phyloP scores from a whole-genome alignment of 2,888 invertebrate species.

The Tipula vernalis region DNA sequence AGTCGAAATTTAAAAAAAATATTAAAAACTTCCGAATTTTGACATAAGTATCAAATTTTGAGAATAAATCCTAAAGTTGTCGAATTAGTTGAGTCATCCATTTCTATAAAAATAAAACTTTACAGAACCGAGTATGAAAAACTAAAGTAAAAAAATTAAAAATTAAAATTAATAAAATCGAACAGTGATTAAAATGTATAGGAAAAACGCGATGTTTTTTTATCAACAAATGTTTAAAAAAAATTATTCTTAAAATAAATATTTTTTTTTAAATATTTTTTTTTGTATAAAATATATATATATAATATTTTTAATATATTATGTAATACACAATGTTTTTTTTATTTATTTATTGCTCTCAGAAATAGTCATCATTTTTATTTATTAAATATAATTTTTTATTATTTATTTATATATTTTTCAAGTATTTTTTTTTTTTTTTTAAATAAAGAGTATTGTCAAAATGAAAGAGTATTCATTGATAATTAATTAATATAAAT shows the following conservation, averaged over 20 bases:
- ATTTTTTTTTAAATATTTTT: background rate
- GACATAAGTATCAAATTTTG: too few relatives aligned
- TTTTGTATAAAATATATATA: background rate
- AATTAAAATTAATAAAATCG: background rate
- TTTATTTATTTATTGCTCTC: constrained; percentile 10
- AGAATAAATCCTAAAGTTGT: too few relatives aligned
- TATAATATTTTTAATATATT: background rate
- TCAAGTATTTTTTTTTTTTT: background rate
- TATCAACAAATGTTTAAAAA: background rate
- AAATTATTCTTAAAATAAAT: background rate
- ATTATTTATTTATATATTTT: constrained; percentile 5
- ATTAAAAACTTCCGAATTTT: too few relatives aligned
- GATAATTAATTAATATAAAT: background rate
- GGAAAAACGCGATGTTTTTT: background rate
- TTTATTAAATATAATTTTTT: constrained; percentile 8
- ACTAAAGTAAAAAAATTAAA: background rate
- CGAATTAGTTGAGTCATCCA: too few relatives aligned
- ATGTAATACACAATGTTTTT: background rate
- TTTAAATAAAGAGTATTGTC: constrained; percentile 10
- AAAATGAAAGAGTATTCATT: constrained; percentile 7
- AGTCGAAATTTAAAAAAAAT: too few relatives aligned
- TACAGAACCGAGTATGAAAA: background rate
- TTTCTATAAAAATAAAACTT: background rate
- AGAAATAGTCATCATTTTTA: constrained; percentile 10
- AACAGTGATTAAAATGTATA: background rate